These are phyloP conservation scores for Esox lucius DNA, from an alignment of 2,797 vertebrate genomes.

Conservation along the genomic window DNA sequence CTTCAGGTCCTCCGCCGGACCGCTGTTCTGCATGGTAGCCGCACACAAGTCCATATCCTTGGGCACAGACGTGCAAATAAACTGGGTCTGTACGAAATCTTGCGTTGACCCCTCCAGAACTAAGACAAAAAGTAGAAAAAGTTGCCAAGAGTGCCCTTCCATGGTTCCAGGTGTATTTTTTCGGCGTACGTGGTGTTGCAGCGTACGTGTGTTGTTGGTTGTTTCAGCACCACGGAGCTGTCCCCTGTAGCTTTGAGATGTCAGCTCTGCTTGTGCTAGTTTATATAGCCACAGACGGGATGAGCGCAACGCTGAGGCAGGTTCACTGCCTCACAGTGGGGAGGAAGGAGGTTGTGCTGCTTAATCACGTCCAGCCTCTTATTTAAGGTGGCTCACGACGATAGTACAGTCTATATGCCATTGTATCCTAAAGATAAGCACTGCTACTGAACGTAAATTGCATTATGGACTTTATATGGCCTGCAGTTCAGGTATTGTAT, in stretches of 20 bases:
- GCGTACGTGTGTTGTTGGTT: slow-evolving; percentile 8
- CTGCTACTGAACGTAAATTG: not conserved
- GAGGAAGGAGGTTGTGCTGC: slow-evolving; percentile 74
- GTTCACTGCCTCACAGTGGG: slow-evolving; percentile 74
- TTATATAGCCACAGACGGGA: slow-evolving; percentile 71
- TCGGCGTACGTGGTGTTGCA: not conserved
- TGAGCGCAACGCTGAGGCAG: slow-evolving; percentile 58
- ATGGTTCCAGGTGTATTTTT: slow-evolving; percentile 52
- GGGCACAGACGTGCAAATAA: slow-evolving; percentile 96
- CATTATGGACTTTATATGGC: not conserved
- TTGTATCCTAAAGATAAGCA: not conserved
- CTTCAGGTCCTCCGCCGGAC: slow-evolving; percentile 88
- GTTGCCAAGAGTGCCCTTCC: slow-evolving; percentile 72
- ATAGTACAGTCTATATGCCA: not conserved
- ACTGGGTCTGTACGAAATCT: slow-evolving; percentile 90
- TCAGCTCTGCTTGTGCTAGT: slow-evolving; percentile 60
- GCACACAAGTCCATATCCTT: slow-evolving; percentile 93
- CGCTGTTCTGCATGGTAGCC: slow-evolving; percentile 85
- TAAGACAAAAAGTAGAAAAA: slow-evolving; percentile 77
- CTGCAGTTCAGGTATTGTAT: not conserved
- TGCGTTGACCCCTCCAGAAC: slow-evolving; percentile 72
- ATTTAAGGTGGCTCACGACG: slow-evolving; percentile 66
- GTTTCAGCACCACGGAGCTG: slow-evolving; percentile 76
- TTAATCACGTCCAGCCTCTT: slow-evolving; percentile 60
- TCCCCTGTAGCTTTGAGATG: slow-evolving; percentile 73